These are phyloP conservation scores for Cryptoprocta ferox DNA, from an alignment of 2,797 vertebrate genomes.

Conservation along the genomic window DNA sequence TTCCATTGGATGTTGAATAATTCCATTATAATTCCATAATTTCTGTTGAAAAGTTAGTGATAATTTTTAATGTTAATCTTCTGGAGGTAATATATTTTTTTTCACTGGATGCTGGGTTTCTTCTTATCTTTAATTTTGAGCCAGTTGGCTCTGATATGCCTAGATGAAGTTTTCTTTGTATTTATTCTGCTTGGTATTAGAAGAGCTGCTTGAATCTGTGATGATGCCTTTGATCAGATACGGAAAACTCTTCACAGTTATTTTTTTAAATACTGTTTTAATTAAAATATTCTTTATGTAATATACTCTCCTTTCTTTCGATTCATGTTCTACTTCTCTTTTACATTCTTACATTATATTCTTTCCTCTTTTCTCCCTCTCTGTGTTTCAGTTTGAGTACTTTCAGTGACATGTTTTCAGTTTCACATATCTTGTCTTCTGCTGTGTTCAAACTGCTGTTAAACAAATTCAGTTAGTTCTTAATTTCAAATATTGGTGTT, in stretches of 20 bases:
- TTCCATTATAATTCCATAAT: too few species aligned
- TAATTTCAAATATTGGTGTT: neutral
- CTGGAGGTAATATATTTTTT: neutral
- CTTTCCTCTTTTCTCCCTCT: neutral
- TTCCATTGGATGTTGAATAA: neutral
- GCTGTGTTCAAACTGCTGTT: neutral
- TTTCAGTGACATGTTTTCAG: neutral
- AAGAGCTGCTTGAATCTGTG: neutral
- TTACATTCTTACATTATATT: neutral
- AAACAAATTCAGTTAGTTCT: neutral
- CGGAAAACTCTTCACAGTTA: neutral
- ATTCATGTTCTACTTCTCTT: neutral
- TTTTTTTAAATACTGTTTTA: neutral
- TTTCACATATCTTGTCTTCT: neutral
- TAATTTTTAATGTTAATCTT: neutral
- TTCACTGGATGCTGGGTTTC: neutral
- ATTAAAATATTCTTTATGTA: neutral
- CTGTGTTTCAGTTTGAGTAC: neutral
- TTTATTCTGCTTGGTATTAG: neutral
- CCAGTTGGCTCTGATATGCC: neutral
- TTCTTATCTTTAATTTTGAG: slow-evolving; percentile 9
- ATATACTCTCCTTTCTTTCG: neutral
- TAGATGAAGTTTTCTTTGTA: neutral
- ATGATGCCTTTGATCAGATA: neutral
- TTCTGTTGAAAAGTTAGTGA: neutral